Base-by-base conservation (phyloP, 1,140 invertebrate species). In the Cotesia chilonis region DNA sequence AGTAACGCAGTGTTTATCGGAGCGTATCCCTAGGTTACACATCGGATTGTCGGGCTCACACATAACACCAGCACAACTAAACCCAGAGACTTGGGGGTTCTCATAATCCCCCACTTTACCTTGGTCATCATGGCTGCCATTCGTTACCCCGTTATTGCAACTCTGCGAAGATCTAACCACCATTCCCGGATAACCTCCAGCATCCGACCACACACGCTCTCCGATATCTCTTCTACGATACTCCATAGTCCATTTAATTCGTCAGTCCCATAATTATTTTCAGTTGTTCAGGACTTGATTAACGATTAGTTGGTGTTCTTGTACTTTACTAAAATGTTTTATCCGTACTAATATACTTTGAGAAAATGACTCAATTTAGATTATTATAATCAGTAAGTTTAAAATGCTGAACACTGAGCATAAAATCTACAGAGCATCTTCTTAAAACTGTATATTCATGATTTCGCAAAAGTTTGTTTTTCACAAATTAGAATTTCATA, bases 1-100 rank as follows among this genome's bases (percentile, higher is more conserved):
- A 83, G 79, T 83, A 82, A 83, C 77, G 77, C 75, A 74, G 81
- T 83, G 82, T 84, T 84, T 84, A 84, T 83, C 82, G 82, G 78
- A 76, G 77, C 78, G 77, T 83, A 82, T 82, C 74, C 78, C 67
- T 55, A 52, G 73, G 37, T 28, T 41, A 61, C 74, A 73, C 70
- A 68, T 68, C 57, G 55, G 38, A 73, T 69, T 51, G 52, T 63
- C 60, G 12, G 55, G 20, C 17, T 68, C 5, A 52, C 66, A 64
- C 51, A 28, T 28, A 28, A 28, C 28, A 28, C 47, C 60, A n/a
- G 63, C 68, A 35, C 41, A 64, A 47, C 28, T 28, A 28, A 28
- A 28, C 63, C 54, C 72, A 37, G 63, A 80, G 71, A 79, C 74
- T 75, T 73, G 70, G 73, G 78, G 75, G 77, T 80, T 77, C 78